phyloP scores from a whole-genome alignment of 2,888 invertebrate genomes.

The Petrolisthes cinctipes region DNA sequence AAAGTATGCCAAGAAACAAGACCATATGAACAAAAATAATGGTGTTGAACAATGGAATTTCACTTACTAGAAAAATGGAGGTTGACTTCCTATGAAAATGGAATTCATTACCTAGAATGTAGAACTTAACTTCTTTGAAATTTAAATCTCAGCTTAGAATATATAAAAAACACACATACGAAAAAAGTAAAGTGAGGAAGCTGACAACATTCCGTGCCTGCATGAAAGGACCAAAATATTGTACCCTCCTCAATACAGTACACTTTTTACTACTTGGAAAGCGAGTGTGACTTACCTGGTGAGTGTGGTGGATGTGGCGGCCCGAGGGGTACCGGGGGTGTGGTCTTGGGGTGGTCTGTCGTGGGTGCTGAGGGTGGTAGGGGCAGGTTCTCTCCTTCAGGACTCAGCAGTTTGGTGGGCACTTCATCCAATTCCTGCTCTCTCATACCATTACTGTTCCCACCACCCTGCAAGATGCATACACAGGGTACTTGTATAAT shows the following conservation, averaged over 20 bases:
- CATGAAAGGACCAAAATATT: too few species aligned
- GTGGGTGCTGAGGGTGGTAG: constrained; percentile 27
- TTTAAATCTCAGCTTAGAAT: too few species aligned
- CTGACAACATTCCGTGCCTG: neutral
- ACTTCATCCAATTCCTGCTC: constrained; percentile 50
- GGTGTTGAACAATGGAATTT: too few species aligned
- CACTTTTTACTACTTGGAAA: neutral
- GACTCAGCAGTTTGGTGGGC: constrained; percentile 51
- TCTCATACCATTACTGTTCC: constrained; percentile 15
- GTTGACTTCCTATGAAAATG: too few species aligned
- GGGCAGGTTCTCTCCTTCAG: constrained; percentile 38
- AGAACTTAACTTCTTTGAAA: too few species aligned
- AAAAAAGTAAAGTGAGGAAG: neutral
- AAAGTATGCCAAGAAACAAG: too few species aligned
- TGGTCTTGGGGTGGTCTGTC: constrained; percentile 21
- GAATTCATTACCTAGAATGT: too few species aligned
- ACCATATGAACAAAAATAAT: too few species aligned
- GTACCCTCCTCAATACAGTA: neutral
- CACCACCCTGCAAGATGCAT: constrained; percentile 12
- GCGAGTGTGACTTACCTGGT: constrained; percentile 23
- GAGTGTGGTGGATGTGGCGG: constrained; percentile 44
- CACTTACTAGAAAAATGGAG: too few species aligned
- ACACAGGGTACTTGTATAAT: too few species aligned
- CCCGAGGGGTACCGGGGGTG: constrained; percentile 15
- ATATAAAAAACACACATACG: neutral